These are phyloP conservation scores for Hydropsyche betteni DNA, from an alignment of 2,888 invertebrate species.

Conservation along the genomic window DNA sequence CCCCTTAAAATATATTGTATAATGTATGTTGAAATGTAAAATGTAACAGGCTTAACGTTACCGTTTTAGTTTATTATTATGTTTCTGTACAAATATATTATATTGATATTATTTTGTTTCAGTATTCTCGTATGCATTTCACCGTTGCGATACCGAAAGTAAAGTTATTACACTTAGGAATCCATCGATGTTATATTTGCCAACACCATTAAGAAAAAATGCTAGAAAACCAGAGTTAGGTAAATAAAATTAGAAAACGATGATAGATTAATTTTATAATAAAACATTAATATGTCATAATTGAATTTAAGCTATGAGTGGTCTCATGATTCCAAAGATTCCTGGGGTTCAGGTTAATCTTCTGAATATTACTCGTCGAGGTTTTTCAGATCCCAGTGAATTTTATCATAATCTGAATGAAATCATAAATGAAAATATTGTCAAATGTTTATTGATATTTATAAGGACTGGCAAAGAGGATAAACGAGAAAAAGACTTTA, in stretches of 20 bases:
- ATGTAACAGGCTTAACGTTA: too few relatives aligned
- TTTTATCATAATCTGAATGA: background rate
- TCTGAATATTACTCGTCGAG: background rate
- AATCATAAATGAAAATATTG: constrained; percentile 5
- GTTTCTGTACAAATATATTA: too few relatives aligned
- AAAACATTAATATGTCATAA: background rate
- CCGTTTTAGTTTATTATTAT: too few relatives aligned
- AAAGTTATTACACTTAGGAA: too few relatives aligned
- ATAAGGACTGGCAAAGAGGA: background rate
- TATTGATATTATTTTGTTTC: too few relatives aligned
- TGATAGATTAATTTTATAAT: background rate
- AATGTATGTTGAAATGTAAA: too few relatives aligned
- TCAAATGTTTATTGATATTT: constrained; percentile 26
- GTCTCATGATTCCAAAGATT: background rate
- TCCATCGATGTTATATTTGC: background rate
- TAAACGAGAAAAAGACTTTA: background rate
- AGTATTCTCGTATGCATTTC: background rate
- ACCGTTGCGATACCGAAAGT: background rate
- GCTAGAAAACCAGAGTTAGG: too few relatives aligned
- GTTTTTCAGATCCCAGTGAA: background rate
- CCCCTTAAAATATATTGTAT: too few relatives aligned
- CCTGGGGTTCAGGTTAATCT: background rate
- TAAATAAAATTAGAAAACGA: background rate
- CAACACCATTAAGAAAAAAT: background rate
- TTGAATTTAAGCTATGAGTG: background rate